Evolutionary conservation across 2,113 vertebrate genomes (phyloP), one percentile per base, ranked within the genome.

Genomic region (Amazona vittata): DNA sequence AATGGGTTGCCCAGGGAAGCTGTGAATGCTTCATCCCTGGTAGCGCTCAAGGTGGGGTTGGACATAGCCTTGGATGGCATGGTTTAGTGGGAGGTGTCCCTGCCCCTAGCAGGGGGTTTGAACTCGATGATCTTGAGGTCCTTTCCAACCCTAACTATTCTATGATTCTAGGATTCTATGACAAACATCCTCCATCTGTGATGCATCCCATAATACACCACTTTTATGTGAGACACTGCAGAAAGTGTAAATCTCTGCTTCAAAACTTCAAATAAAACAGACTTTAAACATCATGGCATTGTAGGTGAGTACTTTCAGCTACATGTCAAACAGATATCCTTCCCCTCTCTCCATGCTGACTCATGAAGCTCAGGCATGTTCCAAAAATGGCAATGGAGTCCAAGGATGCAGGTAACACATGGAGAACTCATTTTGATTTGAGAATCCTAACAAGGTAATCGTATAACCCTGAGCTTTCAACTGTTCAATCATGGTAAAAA

Each of bases 171-270:
- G 9, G 37, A 9, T 37, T 37, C 37, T 37, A 37, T 37, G 37
- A 37, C 20, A 85, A 77, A 59, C 26, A 41, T 53, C 39, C 52
- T 76, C 43, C 4, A 9, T 68, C 64, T 80, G 59, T 69, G 80
- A 52, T 69, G 63, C n/a, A 52, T 81, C n/a, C 41, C 52, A 94
- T 65, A 83, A 81, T 69, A 91, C 3, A 80, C 59, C 35, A 90
- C 59, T 29, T 86, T 86, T 73, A 80, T 15, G 5, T 31, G 44
- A 68, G 17, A 88, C 12, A 41, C 33, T 57, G 44, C 6, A 70
- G 63, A 90, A 76, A 12, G 35, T 50, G 16, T 59, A 89, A 74
- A 64, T 74, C 39, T 50, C 59, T 83, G 41, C 71, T 95, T 80
- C 43, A 62, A 68, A 86, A 67, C 31, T 60, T 84, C 39, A 83